These are phyloP conservation scores for Habrosyne pyritoides DNA, from an alignment of 2,888 invertebrate species.

Conservation along the genomic window DNA sequence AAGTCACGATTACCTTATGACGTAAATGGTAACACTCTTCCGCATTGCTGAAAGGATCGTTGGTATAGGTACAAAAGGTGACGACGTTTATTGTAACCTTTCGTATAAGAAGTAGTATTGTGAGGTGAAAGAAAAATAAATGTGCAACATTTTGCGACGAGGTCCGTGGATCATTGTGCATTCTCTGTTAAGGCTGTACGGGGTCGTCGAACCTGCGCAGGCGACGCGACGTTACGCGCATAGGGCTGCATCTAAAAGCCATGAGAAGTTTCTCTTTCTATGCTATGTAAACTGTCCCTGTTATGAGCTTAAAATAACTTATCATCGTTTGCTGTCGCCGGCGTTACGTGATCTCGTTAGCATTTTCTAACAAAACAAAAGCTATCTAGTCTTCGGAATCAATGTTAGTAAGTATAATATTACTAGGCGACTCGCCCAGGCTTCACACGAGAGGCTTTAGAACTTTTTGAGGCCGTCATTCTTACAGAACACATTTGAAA, in stretches of 20 bases:
- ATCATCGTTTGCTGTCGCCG: not conserved
- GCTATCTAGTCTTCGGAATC: not conserved
- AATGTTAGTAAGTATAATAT: not conserved
- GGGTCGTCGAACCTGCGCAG: conserved; percentile 36
- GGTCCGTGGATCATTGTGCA: conserved; percentile 65
- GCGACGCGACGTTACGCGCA: conserved; percentile 14
- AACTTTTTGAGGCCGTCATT: too few relatives aligned
- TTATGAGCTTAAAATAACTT: conserved; percentile 1
- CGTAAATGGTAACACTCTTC: not conserved
- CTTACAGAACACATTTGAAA: too few relatives aligned
- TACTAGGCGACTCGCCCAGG: too few relatives aligned
- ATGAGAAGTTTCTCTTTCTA: conserved; percentile 9
- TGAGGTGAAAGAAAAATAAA: conserved; percentile 40
- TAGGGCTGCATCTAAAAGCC: conserved; percentile 27
- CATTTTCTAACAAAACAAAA: not conserved
- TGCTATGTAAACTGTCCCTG: not conserved
- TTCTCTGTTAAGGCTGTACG: conserved; percentile 48
- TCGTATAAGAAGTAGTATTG: conserved; percentile 15
- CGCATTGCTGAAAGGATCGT: not conserved
- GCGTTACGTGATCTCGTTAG: not conserved
- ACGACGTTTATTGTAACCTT: conserved; percentile 1
- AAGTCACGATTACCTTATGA: too few relatives aligned
- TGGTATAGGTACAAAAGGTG: not conserved
- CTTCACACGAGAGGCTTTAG: too few relatives aligned
- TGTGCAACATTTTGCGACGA: conserved; percentile 49